phyloP scores from a whole-genome alignment of 2,888 invertebrate species.

The Lepidochrysops patricia region DNA sequence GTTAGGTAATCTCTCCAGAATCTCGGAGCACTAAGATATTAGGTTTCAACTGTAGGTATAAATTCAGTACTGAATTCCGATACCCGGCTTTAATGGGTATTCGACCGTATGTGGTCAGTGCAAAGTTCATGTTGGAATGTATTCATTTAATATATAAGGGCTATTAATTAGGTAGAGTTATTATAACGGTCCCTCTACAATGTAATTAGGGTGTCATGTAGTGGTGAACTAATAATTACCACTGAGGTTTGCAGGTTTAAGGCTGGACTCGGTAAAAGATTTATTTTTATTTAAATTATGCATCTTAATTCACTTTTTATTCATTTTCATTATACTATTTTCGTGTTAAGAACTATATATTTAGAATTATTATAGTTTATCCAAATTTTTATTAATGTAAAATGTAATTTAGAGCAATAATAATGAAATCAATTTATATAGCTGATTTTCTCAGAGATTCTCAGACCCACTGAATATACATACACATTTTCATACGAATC shows the following conservation, averaged over 20 bases:
- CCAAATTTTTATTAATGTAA: too few species aligned
- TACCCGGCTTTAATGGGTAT: not conserved
- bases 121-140: not conserved
- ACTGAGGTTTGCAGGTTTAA: not conserved
- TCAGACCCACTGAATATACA: too few species aligned
- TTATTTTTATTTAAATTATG: not conserved
- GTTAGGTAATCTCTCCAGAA: slow-evolving; percentile 3
- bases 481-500: too few species aligned
- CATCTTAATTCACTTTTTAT: too few species aligned
- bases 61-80: not conserved
- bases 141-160: not conserved
- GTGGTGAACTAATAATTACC: not conserved
- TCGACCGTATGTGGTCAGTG: not conserved
- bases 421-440: too few species aligned
- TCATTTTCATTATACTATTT: too few species aligned
- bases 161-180: not conserved
- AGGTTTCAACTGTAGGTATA: not conserved
- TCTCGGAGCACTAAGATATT: not conserved
- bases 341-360: too few species aligned
- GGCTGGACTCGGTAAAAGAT: not conserved
- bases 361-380: too few species aligned
- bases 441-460: too few species aligned
- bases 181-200: not conserved
- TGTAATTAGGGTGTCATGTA: slow-evolving; percentile 2
- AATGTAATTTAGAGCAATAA: too few species aligned